These are phyloP conservation scores for Morelia viridis DNA, from an alignment of 2,797 vertebrate species.

Conservation along the genomic window DNA sequence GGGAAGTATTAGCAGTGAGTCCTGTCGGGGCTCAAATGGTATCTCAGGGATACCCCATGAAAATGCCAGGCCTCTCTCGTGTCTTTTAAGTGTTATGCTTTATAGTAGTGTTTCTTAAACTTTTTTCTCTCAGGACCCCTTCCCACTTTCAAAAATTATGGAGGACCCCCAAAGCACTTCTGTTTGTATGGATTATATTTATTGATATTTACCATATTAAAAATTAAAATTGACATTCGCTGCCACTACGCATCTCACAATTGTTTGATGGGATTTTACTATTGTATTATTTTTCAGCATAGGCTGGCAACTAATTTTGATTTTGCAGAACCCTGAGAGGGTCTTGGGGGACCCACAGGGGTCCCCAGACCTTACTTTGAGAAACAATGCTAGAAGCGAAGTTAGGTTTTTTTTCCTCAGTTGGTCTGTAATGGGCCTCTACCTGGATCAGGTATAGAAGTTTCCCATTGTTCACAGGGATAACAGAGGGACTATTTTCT, in stretches of 20 bases:
- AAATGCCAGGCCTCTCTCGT: neutral
- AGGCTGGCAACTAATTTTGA: neutral
- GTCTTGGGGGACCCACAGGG: neutral
- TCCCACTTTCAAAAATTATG: neutral
- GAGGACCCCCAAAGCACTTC: too few relatives aligned
- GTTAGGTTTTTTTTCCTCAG: neutral
- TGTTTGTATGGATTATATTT: neutral
- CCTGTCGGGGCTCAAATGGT: neutral
- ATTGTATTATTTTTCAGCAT: neutral
- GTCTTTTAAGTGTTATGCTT: neutral
- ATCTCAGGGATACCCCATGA: neutral
- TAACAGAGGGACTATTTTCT: neutral
- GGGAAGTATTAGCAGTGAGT: neutral
- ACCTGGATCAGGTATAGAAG: neutral
- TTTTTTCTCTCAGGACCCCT: neutral
- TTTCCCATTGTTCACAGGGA: neutral
- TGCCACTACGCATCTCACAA: neutral
- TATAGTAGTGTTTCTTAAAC: neutral
- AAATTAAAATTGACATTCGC: neutral
- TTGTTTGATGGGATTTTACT: neutral
- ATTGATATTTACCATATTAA: neutral
- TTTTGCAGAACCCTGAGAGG: neutral
- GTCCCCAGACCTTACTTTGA: neutral
- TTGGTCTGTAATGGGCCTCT: neutral
- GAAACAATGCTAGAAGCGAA: neutral